phyloP scores from a whole-genome alignment of 2,888 invertebrate species.

The Anticlea derivata region DNA sequence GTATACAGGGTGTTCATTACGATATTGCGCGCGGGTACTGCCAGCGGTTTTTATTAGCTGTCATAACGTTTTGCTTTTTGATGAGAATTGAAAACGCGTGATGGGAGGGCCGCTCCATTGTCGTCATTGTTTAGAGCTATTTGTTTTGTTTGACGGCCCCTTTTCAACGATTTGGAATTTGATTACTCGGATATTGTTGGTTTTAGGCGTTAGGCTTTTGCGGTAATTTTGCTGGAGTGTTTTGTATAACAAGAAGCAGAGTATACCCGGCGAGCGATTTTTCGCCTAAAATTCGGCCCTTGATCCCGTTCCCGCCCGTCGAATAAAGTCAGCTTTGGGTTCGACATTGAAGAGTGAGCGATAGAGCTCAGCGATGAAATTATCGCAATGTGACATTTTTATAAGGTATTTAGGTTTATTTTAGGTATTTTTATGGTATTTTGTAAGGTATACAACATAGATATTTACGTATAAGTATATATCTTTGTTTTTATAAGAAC shows the following conservation, averaged over 20 bases:
- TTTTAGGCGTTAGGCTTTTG: constrained; percentile 1
- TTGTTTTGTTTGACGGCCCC: constrained; percentile 28
- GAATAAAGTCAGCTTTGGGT: too few species aligned
- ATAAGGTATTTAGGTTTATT: too few species aligned
- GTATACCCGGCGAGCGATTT: too few species aligned
- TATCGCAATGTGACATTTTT: too few species aligned
- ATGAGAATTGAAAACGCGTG: constrained; percentile 81
- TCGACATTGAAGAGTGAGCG: too few species aligned
- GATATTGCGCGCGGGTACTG: constrained; percentile 79
- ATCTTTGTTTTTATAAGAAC: too few species aligned
- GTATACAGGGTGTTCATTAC: constrained; percentile 82
- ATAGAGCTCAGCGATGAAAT: too few species aligned
- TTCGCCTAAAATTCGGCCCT: too few species aligned
- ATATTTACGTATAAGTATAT: too few species aligned
- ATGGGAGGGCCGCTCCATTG: constrained; percentile 42
- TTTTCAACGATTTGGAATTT: constrained; percentile 24
- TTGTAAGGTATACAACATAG: too few species aligned
- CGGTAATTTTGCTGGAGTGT: background rate
- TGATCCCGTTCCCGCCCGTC: too few species aligned
- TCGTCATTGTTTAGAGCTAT: constrained; percentile 61
- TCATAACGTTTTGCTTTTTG: constrained; percentile 79
- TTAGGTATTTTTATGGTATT: too few species aligned
- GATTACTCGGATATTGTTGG: constrained; percentile 15
- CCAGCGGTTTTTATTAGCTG: constrained; percentile 75
- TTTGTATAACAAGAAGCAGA: background rate